phyloP scores from a whole-genome alignment of 2,113 vertebrate genomes.

The Myrmecophaga tridactyla region DNA sequence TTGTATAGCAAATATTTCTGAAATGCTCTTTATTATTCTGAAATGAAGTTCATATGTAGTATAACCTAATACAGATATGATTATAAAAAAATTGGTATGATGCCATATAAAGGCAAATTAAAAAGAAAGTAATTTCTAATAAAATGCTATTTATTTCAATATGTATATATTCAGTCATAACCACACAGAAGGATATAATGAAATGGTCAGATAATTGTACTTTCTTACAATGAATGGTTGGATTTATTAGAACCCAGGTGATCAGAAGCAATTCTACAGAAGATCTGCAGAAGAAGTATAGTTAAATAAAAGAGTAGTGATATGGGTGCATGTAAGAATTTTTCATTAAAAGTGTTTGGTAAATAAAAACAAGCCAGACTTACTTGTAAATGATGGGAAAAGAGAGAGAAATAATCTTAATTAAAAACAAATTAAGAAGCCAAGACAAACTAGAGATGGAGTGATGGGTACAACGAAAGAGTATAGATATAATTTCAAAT shows the following conservation, averaged over 20 bases:
- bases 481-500: background rate
- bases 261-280: background rate
- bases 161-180: background rate
- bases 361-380: background rate
- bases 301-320: background rate
- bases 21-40: background rate
- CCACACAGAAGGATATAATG: background rate
- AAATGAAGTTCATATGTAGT: background rate
- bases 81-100: background rate
- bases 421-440: background rate
- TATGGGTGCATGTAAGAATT: background rate
- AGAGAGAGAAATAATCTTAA: background rate
- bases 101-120: background rate
- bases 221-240: background rate
- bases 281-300: no score
- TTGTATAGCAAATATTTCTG: conserved; percentile 30
- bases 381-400: background rate
- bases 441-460: background rate
- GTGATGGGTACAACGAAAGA: background rate
- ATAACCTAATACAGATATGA: background rate
- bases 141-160: background rate
- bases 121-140: conserved; percentile 6
- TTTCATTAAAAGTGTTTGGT: background rate
- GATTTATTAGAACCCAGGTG: background rate
- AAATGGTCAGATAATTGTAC: background rate